Evolutionary conservation across 1,140 invertebrate genomes (phyloP).

Genomic region (Lerema accius): DNA sequence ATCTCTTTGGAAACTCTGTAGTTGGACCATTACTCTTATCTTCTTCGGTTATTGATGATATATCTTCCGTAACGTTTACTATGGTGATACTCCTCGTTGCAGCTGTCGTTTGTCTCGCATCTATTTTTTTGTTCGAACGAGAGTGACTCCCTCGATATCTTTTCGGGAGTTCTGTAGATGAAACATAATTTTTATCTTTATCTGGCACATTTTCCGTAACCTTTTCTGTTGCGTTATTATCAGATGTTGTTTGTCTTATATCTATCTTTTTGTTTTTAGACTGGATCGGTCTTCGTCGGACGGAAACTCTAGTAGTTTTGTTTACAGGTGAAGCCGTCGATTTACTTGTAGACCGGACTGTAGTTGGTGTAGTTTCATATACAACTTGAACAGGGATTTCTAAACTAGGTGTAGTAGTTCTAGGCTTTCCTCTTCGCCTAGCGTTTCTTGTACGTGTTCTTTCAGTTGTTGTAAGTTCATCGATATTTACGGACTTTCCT

Average conservation of each 20-base stretch:
- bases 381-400: slow-evolving; percentile 44
- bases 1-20: slow-evolving; percentile 38
- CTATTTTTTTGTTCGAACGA: too few species aligned
- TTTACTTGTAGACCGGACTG: neutral
- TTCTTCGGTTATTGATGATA: neutral
- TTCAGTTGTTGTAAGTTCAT: neutral
- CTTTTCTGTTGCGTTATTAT: too few species aligned
- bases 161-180: too few species aligned
- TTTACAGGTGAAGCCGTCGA: slow-evolving; percentile 21
- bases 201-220: too few species aligned
- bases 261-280: slow-evolving; percentile 15
- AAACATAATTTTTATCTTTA: too few species aligned
- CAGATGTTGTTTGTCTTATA: slow-evolving; percentile 15
- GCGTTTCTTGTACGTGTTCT: slow-evolving; percentile 11
- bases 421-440: neutral
- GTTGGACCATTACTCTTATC: slow-evolving; percentile 27
- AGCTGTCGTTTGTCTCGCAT: too few species aligned
- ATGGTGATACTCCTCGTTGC: neutral
- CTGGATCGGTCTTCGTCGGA: slow-evolving; percentile 22
- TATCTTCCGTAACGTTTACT: slow-evolving; percentile 8
- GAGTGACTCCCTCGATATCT: too few species aligned
- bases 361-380: slow-evolving; percentile 34
- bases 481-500: slow-evolving; percentile 25
- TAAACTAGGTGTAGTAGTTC: slow-evolving; percentile 5
- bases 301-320: slow-evolving; percentile 12